These are phyloP conservation scores for Pseudoatta argentina DNA, from an alignment of 1,140 invertebrate species.

Conservation along the genomic window DNA sequence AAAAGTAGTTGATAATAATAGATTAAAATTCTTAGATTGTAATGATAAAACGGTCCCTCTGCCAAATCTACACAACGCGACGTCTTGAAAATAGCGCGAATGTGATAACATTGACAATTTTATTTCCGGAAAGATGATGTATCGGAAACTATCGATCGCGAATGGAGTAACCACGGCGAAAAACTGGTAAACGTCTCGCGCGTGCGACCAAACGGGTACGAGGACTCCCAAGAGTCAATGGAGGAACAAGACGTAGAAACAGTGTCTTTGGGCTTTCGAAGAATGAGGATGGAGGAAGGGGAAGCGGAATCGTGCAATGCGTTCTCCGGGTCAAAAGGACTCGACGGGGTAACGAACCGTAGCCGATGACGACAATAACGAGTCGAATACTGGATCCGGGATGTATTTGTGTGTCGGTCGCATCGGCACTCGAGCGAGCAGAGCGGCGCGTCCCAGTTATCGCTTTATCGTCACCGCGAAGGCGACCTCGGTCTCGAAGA, in stretches of 20 bases:
- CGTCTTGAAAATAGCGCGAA: slow-evolving; percentile 12
- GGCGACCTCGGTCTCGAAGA: slow-evolving; percentile 36
- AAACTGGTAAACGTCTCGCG: slow-evolving; percentile 23
- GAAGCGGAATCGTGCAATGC: slow-evolving; percentile 18
- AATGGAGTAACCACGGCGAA: slow-evolving; percentile 6
- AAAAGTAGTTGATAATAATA: not conserved
- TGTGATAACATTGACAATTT: slow-evolving; percentile 43
- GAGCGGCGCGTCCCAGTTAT: slow-evolving; percentile 59
- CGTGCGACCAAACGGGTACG: not conserved
- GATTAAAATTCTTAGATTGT: slow-evolving; percentile 10
- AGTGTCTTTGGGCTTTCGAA: not conserved
- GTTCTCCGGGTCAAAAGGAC: slow-evolving; percentile 71
- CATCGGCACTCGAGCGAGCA: slow-evolving; percentile 50
- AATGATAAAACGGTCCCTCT: no score
- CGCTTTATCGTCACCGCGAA: slow-evolving; percentile 67
- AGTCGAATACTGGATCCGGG: slow-evolving; percentile 68
- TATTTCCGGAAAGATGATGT: slow-evolving; percentile 28
- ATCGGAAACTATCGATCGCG: slow-evolving; percentile 42
- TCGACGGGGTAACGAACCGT: slow-evolving; percentile 76
- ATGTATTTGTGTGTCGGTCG: slow-evolving; percentile 69
- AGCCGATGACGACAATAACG: slow-evolving; percentile 77
- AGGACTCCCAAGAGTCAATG: not conserved
- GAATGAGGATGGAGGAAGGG: not conserved
- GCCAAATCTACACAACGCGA: not conserved
- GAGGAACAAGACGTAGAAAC: slow-evolving; percentile 5